Conservation (phyloP, 2,113 vertebrate genomes). For the Ginglymostoma cirratum region DNA sequence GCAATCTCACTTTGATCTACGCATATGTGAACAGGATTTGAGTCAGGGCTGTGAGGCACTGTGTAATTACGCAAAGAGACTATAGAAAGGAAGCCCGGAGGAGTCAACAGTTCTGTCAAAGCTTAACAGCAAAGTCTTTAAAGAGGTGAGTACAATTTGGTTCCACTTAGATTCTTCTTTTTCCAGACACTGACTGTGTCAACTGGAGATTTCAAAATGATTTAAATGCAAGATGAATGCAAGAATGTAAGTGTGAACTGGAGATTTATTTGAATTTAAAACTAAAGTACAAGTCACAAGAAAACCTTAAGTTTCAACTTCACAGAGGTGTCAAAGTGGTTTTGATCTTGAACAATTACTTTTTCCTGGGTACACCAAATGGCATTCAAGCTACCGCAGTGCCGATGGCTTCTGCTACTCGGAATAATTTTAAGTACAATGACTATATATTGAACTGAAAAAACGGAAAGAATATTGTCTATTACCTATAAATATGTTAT, state of each 20-base stretch:
- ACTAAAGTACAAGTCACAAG: neutral
- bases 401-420: neutral
- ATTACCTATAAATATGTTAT: neutral
- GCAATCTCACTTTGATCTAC: neutral
- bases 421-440: neutral
- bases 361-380: neutral
- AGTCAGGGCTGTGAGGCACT: neutral
- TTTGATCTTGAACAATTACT: neutral
- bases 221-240: neutral
- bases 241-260: neutral
- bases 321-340: neutral
- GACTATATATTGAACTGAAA: neutral
- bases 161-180: neutral
- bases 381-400: neutral
- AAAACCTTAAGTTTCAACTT: neutral
- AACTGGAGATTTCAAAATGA: neutral
- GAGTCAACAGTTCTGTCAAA: constrained; percentile 9
- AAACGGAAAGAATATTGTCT: neutral
- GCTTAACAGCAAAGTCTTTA: neutral
- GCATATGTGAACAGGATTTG: neutral
- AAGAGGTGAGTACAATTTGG: neutral
- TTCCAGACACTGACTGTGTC: neutral
- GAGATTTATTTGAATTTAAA: neutral
- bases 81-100: neutral
- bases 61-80: neutral